Conservation (phyloP, 1,140 invertebrate species). For the Physella acuta region DNA sequence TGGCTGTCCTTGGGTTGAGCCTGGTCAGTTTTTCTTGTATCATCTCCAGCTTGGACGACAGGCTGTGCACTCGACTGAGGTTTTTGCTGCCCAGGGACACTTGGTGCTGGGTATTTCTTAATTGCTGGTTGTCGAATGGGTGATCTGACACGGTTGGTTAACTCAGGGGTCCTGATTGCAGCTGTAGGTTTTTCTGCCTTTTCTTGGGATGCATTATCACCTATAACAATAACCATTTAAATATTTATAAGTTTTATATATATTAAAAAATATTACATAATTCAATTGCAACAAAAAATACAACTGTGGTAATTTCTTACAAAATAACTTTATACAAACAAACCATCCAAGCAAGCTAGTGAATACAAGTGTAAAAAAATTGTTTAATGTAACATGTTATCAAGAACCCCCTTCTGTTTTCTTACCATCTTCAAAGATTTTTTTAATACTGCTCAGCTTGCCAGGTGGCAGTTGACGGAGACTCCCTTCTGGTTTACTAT, state of each 20-base stretch:
- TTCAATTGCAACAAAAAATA: too few relatives aligned
- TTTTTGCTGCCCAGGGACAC: background rate
- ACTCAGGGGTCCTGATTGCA: background rate
- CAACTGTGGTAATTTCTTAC: too few relatives aligned
- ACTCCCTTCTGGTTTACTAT: background rate
- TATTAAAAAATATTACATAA: too few relatives aligned
- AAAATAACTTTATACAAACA: too few relatives aligned
- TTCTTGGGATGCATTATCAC: background rate
- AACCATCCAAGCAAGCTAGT: too few relatives aligned
- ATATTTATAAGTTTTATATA: too few relatives aligned
- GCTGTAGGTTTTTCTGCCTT: background rate
- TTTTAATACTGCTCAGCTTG: slow-evolving; percentile 28
- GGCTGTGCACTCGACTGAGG: background rate
- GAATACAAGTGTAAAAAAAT: too few relatives aligned
- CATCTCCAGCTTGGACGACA: background rate
- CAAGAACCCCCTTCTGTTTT: too few relatives aligned
- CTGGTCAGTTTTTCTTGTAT: background rate
- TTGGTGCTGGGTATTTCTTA: background rate
- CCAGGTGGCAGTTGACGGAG: slow-evolving; percentile 30
- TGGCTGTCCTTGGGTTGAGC: background rate
- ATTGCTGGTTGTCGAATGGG: background rate
- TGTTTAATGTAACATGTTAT: background rate
- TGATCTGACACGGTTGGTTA: background rate
- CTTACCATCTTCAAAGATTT: slow-evolving; percentile 32
- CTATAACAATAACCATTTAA: background rate